A percentile compares a stretch with the other conserved stretches of the same genome.
phyloP scores from a whole-genome alignment of 2,113 vertebrate species.

The Lates calcarifer region DNA sequence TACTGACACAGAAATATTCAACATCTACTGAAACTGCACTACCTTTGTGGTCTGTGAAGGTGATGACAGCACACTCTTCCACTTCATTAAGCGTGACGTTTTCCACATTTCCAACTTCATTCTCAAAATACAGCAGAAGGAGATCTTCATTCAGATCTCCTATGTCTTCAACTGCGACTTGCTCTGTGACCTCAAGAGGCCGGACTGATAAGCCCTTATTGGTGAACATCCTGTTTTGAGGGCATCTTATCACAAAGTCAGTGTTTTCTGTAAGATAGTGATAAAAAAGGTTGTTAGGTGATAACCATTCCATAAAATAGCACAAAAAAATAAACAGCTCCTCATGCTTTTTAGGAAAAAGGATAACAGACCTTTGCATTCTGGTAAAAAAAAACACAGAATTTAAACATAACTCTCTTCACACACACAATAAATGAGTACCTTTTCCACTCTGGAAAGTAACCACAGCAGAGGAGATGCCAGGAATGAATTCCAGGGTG shows the following conservation, averaged over 20 bases:
- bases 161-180: constrained; percentile 85
- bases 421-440: constrained; percentile 60
- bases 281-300: background rate
- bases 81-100: constrained; percentile 68
- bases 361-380: background rate
- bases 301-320: background rate
- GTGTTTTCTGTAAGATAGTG: constrained; percentile 75
- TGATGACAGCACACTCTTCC: constrained; percentile 86
- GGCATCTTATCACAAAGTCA: constrained; percentile 79
- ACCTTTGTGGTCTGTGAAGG: constrained; percentile 87
- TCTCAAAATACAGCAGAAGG: constrained; percentile 88
- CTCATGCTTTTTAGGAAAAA: background rate
- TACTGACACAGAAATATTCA: background rate
- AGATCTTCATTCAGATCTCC: constrained; percentile 61
- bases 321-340: background rate
- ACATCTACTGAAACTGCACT: constrained; percentile 28
- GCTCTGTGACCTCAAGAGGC: constrained; percentile 84
- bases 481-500: constrained; percentile 86
- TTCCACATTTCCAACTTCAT: constrained; percentile 76
- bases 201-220: constrained; percentile 78
- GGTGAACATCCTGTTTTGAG: constrained; percentile 70
- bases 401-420: no score
- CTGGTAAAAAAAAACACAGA: background rate
- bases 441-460: constrained; percentile 83
- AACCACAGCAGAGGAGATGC: constrained; percentile 82